A percentile compares a stretch with the other conserved stretches of the same genome.
phyloP scores from a whole-genome alignment of 2,113 vertebrate species.

The Osmerus mordax region DNA sequence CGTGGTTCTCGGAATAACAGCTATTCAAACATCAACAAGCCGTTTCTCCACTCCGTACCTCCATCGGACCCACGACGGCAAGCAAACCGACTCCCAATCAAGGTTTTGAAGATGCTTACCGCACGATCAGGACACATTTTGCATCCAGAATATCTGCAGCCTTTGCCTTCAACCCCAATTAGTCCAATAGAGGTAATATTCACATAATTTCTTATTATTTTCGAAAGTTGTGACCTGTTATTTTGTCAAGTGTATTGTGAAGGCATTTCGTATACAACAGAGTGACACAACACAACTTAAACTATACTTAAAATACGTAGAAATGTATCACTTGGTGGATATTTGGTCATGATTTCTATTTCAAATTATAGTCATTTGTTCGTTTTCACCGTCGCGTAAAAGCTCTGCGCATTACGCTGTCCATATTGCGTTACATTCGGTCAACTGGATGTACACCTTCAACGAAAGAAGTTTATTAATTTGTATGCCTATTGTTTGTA shows the following conservation, averaged over 20 bases:
- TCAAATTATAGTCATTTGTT: background rate
- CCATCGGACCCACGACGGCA: conserved; percentile 93
- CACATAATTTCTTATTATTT: background rate
- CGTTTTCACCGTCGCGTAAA: background rate
- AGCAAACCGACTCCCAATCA: conserved; percentile 95
- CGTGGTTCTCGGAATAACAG: conserved; percentile 85
- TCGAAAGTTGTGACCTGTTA: too few relatives aligned
- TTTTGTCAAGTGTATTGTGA: too few relatives aligned
- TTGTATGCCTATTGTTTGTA: background rate
- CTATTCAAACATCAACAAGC: conserved; percentile 80
- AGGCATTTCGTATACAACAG: too few relatives aligned
- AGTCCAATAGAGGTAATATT: conserved; percentile 96
- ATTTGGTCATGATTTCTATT: too few relatives aligned
- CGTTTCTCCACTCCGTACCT: conserved; percentile 89
- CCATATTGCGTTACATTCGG: too few relatives aligned
- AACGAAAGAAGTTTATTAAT: background rate
- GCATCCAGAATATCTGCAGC: conserved; percentile 97
- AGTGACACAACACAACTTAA: too few relatives aligned
- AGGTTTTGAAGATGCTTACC: conserved; percentile 98
- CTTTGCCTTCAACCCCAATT: conserved; percentile 93
- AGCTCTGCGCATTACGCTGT: background rate
- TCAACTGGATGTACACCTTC: background rate
- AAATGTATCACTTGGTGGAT: too few relatives aligned
- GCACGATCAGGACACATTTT: conserved; percentile 98
- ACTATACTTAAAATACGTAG: too few relatives aligned